Conservation (phyloP, 2,113 vertebrate species). For the Callipepla squamata region DNA sequence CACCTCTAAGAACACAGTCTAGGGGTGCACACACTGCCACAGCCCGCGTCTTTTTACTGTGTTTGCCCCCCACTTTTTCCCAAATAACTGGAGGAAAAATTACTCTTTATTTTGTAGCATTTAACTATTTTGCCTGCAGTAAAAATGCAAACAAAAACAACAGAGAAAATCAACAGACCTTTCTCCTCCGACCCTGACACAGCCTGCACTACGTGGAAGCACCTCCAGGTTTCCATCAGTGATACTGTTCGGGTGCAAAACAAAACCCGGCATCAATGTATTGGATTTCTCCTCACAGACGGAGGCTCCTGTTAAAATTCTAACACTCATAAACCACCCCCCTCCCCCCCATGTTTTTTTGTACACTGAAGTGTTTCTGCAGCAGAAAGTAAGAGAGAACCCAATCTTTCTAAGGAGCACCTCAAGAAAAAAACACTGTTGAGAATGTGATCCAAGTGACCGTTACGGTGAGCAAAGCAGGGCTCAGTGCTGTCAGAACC, state of each 20-base stretch:
- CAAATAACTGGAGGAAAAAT: neutral
- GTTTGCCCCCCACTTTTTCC: accelerated
- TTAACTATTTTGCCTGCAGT: neutral
- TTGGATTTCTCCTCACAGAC: neutral
- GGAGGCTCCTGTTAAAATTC: neutral
- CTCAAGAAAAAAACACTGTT: neutral
- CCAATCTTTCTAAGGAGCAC: neutral
- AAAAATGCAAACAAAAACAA: neutral
- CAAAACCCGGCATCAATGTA: accelerated
- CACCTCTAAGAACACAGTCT: neutral
- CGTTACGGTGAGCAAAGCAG: neutral
- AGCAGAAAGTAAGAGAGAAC: neutral
- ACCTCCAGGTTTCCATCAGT: neutral
- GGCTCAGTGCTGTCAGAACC: neutral
- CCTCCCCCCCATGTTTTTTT: neutral
- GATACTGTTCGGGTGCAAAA: neutral
- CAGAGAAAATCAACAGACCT: neutral
- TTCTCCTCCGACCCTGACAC: neutral
- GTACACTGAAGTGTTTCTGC: neutral
- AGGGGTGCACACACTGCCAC: neutral
- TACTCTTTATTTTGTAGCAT: neutral
- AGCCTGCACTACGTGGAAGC: neutral
- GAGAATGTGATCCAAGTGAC: neutral
- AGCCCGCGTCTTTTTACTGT: neutral
- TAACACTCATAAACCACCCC: neutral